phyloP scores from a whole-genome alignment of 2,113 vertebrate species.

The Serinus canaria region DNA sequence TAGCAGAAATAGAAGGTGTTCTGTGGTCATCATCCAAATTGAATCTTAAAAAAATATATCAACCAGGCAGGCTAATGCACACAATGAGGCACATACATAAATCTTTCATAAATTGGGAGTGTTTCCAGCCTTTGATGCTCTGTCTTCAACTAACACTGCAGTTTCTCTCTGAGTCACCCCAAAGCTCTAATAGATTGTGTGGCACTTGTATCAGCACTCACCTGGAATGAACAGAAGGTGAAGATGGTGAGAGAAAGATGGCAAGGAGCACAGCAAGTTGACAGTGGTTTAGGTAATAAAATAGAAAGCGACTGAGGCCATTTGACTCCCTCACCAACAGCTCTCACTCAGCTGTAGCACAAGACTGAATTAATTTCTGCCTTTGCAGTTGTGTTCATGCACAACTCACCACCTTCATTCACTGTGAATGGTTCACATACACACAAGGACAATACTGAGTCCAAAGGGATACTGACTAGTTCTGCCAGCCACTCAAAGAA shows the following conservation, averaged over 20 bases:
- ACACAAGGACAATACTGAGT: background rate
- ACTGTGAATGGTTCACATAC: background rate
- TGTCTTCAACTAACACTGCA: background rate
- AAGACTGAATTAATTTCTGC: background rate
- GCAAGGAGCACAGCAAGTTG: background rate
- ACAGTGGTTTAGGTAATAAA: background rate
- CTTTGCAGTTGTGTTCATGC: background rate
- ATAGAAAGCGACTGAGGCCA: background rate
- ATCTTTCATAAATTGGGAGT: background rate
- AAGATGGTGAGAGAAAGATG: background rate
- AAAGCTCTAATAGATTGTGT: background rate
- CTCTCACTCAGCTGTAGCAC: background rate
- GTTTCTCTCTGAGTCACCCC: background rate
- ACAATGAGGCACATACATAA: background rate
- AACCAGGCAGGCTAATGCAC: background rate
- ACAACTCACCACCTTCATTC: background rate
- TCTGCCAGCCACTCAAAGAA: background rate
- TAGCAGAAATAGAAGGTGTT: background rate
- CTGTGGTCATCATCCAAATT: background rate
- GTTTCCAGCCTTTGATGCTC: background rate
- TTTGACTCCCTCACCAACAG: background rate
- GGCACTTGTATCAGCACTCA: background rate
- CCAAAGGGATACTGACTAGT: background rate
- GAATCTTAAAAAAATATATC: background rate
- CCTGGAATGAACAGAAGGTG: background rate